Evolutionary conservation across 2,113 vertebrate species (phyloP).

Genomic region (Lampris megalopsis): DNA sequence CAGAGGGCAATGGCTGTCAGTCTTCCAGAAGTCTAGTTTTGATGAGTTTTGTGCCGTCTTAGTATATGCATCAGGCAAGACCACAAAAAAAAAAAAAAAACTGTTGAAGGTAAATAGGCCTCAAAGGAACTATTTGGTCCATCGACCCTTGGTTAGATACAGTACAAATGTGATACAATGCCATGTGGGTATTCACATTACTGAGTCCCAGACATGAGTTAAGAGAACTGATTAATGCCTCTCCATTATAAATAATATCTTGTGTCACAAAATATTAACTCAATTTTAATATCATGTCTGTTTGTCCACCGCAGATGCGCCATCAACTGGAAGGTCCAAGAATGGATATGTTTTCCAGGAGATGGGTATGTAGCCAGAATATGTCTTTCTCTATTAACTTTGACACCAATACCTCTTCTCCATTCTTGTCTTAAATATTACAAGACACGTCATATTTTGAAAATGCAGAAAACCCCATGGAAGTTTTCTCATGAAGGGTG

Average conservation of each 20-base stretch:
- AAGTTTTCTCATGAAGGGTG: neutral
- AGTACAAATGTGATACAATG: too few species aligned
- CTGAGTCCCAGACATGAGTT: too few species aligned
- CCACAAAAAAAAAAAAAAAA: too few species aligned
- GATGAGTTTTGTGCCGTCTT: neutral
- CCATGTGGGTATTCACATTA: too few species aligned
- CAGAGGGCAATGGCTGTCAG: slow-evolving; percentile 13
- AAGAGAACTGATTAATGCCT: neutral
- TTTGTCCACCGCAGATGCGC: slow-evolving; percentile 57
- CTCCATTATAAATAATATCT: neutral
- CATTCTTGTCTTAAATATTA: neutral
- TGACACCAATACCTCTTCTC: slow-evolving; percentile 12
- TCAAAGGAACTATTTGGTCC: too few species aligned
- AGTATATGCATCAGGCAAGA: neutral
- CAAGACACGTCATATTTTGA: neutral
- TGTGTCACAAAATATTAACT: too few species aligned
- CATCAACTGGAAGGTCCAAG: slow-evolving; percentile 83
- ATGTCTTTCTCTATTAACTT: slow-evolving; percentile 3
- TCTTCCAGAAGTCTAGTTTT: slow-evolving; percentile 22
- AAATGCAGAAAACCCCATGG: slow-evolving; percentile 1
- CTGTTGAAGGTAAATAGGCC: too few species aligned
- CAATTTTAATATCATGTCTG: neutral
- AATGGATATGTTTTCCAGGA: slow-evolving; percentile 89
- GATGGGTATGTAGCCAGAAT: slow-evolving; percentile 75
- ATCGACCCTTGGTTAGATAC: too few species aligned